These are phyloP conservation scores for Pygoscelis antarcticus DNA, from an alignment of 2,113 vertebrate genomes.

Conservation along the genomic window DNA sequence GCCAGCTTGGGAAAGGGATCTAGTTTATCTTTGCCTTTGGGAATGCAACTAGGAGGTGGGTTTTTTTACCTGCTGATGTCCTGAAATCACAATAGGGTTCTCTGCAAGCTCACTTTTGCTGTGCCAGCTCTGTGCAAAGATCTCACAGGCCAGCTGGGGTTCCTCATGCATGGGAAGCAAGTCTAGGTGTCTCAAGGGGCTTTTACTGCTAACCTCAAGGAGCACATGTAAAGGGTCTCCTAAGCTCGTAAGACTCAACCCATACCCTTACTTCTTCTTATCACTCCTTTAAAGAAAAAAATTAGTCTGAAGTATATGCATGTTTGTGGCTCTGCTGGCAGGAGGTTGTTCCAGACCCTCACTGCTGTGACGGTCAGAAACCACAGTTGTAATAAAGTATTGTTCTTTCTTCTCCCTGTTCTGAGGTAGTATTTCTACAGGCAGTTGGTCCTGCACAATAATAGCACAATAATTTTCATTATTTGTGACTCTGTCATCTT, in stretches of 20 bases:
- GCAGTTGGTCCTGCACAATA: neutral
- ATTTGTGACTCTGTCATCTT: neutral
- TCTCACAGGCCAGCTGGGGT: fast-evolving
- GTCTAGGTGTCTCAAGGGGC: neutral
- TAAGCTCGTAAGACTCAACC: neutral
- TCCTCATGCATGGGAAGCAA: neutral
- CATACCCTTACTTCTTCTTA: neutral
- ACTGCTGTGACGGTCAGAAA: neutral
- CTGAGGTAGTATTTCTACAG: neutral
- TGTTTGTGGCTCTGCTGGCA: neutral
- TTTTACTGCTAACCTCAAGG: neutral
- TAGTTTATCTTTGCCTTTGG: neutral
- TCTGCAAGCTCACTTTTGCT: neutral
- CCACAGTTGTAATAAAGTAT: neutral
- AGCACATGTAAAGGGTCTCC: neutral
- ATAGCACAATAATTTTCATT: neutral
- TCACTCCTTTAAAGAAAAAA: neutral
- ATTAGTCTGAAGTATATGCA: neutral
- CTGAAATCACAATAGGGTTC: neutral
- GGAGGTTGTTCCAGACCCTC: neutral
- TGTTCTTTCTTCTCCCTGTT: neutral
- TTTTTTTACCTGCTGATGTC: neutral
- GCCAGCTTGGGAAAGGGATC: neutral
- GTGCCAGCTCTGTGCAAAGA: neutral
- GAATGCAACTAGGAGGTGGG: neutral